Conservation (phyloP, 2,888 invertebrate species). For the Drosophila multiciliata region DNA sequence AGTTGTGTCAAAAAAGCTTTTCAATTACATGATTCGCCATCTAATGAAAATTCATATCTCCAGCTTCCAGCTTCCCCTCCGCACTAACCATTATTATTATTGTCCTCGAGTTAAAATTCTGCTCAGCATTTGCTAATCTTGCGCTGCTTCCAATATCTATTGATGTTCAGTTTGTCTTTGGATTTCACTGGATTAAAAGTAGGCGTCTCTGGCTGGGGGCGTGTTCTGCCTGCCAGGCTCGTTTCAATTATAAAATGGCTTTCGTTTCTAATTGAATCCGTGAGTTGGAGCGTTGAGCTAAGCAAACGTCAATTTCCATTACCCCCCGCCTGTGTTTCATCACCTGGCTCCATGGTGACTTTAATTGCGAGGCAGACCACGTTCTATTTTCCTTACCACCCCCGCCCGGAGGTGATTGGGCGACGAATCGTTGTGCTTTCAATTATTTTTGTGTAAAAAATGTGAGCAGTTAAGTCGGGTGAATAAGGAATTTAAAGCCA, state of each 20-base stretch:
- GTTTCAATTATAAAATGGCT: slow-evolving; percentile 81
- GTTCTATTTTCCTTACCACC: slow-evolving; percentile 25
- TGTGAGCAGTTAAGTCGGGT: slow-evolving; percentile 8
- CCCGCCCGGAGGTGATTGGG: slow-evolving; percentile 25
- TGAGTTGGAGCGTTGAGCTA: slow-evolving; percentile 46
- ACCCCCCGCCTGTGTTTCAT: not conserved
- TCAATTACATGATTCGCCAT: slow-evolving; percentile 64
- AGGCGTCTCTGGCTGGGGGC: slow-evolving; percentile 24
- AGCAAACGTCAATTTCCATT: slow-evolving; percentile 46
- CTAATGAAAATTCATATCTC: slow-evolving; percentile 62
- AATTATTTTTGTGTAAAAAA: slow-evolving; percentile 27
- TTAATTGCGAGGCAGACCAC: slow-evolving; percentile 60
- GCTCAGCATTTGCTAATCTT: slow-evolving; percentile 11
- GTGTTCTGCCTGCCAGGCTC: slow-evolving; percentile 30
- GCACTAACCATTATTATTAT: slow-evolving; percentile 32
- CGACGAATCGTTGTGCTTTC: slow-evolving; percentile 22
- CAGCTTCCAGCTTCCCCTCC: not conserved
- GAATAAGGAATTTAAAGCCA: slow-evolving; percentile 14
- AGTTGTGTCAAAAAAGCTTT: slow-evolving; percentile 59
- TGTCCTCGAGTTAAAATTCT: not conserved
- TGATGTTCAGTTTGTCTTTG: slow-evolving; percentile 25
- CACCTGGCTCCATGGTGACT: slow-evolving; percentile 46
- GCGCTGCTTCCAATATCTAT: slow-evolving; percentile 29
- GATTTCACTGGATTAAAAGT: not conserved
- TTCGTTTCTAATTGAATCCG: slow-evolving; percentile 79